Evolutionary conservation across 2,797 vertebrate species (phyloP).

Genomic region (Pelodytes ibericus): DNA sequence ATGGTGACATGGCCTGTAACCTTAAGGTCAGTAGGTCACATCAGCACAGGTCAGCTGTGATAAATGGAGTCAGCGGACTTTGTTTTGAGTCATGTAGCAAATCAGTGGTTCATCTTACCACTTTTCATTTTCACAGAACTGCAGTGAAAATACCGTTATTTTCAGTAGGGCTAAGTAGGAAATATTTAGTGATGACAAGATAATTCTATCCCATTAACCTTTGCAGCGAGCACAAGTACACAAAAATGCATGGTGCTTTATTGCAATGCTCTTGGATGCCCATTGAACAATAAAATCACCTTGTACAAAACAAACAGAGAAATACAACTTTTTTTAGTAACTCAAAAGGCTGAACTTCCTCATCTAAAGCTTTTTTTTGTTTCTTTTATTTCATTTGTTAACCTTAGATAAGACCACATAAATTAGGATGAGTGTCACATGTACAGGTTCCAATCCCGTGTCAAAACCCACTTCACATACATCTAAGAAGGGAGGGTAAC

Average conservation of each 20-base stretch:
- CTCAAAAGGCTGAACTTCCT: not conserved
- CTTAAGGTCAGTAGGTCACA: constrained; percentile 39
- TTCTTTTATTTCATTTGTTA: constrained; percentile 14
- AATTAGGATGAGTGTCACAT: constrained; percentile 36
- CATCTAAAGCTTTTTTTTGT: not conserved
- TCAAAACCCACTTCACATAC: constrained; percentile 45
- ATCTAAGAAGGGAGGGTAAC: constrained; percentile 25
- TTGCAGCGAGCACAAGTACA: no score
- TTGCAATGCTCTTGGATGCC: no score
- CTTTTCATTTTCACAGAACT: constrained; percentile 4
- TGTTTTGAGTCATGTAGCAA: constrained; percentile 5
- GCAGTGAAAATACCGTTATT: not conserved
- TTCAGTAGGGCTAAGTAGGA: not conserved
- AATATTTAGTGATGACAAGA: not conserved
- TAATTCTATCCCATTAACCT: no score
- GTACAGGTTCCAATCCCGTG: constrained; percentile 34
- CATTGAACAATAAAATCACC: not conserved
- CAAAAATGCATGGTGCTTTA: no score
- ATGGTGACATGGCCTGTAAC: constrained; percentile 12
- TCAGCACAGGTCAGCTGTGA: constrained; percentile 37
- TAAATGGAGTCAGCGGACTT: constrained; percentile 26
- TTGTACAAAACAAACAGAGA: not conserved
- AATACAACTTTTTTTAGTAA: not conserved
- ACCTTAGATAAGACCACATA: constrained; percentile 17
- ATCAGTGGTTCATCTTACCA: constrained; percentile 17